Percentiles rank a stretch among this genome's conserved stretches.
Conservation (phyloP, 2,797 vertebrate genomes). For the Sparidentex hasta region DNA sequence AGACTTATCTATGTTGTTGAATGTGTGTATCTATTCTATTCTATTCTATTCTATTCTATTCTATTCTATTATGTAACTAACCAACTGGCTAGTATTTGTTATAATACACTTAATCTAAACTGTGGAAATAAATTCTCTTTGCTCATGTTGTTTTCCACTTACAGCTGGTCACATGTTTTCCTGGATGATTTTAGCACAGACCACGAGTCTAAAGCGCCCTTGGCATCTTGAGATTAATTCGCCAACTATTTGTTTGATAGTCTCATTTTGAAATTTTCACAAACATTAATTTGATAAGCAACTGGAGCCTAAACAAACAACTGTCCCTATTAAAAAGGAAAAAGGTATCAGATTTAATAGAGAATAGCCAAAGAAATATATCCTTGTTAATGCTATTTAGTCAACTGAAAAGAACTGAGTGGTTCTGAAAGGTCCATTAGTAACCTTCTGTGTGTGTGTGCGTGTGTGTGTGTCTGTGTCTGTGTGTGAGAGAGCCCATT, state of each 20-base stretch:
- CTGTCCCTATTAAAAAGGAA: background rate
- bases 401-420: constrained; percentile 65
- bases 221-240: constrained; percentile 12
- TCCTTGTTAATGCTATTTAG: constrained; percentile 52
- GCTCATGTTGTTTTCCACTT: background rate
- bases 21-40: no score
- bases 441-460: constrained; percentile 57
- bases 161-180: constrained; percentile 20
- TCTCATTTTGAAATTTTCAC: background rate
- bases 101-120: background rate
- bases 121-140: constrained; percentile 6
- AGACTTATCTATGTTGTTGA: no score
- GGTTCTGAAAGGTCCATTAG: constrained; percentile 79
- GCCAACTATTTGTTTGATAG: constrained; percentile 12
- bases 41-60: no score
- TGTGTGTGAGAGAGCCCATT: constrained; percentile 60
- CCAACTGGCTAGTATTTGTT: background rate
- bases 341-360: constrained; percentile 13
- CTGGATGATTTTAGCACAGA: constrained; percentile 13
- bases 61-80: background rate
- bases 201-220: background rate
- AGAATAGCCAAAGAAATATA: constrained; percentile 32
- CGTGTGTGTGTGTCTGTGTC: constrained; percentile 38
- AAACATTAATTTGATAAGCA: background rate
- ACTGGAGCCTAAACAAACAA: background rate